phyloP scores from a whole-genome alignment of 1,140 invertebrate genomes.

The Drosophila orosa region DNA sequence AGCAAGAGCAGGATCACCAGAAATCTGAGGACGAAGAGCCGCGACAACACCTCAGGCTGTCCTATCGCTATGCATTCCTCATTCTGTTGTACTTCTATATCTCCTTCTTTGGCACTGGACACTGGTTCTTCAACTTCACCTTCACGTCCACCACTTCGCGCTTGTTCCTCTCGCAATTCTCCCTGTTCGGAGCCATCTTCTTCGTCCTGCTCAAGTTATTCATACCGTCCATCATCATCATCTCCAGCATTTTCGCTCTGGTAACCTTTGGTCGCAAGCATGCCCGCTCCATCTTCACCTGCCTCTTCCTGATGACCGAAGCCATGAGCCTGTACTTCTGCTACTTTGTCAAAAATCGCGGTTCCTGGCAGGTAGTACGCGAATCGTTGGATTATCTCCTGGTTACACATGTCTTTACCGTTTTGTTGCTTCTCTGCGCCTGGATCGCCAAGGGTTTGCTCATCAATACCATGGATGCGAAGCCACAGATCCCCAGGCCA shows the following conservation, averaged over 20 bases:
- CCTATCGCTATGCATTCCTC: constrained; percentile 66
- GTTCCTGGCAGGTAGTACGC: constrained; percentile 98
- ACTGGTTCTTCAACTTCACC: constrained; percentile 95
- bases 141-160: constrained; percentile 96
- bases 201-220: constrained; percentile 94
- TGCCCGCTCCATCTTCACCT: constrained; percentile 86
- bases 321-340: constrained; percentile 91
- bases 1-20: neutral
- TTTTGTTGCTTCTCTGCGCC: constrained; percentile 14
- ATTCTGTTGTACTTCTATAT: constrained; percentile 92
- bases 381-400: constrained; percentile 84
- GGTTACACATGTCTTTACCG: constrained; percentile 27
- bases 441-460: constrained; percentile 24
- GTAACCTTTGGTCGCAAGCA: constrained; percentile 41
- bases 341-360: constrained; percentile 91
- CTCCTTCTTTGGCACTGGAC: constrained; percentile 98
- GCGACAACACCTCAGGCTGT: constrained; percentile 33
- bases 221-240: constrained; percentile 93
- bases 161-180: constrained; percentile 95
- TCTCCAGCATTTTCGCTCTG: constrained; percentile 50
- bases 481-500: neutral
- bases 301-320: constrained; percentile 92
- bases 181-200: constrained; percentile 94
- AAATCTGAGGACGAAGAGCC: neutral
- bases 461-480: constrained; percentile 2